Percentiles rank a stretch among this genome's conserved stretches.
Conservation (phyloP, 2,797 vertebrate genomes). For the Typhlichthys subterraneus region DNA sequence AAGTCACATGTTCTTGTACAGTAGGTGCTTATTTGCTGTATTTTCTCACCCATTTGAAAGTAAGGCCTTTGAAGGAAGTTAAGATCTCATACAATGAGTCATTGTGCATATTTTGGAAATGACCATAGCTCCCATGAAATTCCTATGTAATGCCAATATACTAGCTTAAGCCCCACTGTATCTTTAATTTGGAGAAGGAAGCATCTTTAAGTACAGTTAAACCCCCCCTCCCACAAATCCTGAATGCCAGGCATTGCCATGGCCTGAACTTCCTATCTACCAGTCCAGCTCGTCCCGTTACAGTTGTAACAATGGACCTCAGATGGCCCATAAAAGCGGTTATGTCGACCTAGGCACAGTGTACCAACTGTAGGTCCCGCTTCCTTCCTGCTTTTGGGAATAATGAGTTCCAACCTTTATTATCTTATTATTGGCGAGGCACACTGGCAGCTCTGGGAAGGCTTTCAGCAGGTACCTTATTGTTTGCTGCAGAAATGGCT, state of each 20-base stretch:
- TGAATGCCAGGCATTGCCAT: conserved; percentile 51
- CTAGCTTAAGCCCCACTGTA: neutral
- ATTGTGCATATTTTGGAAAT: conserved; percentile 44
- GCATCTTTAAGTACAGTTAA: conserved; percentile 43
- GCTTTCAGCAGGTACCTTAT: conserved; percentile 52
- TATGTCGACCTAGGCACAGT: conserved; percentile 62
- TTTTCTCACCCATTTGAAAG: conserved; percentile 12
- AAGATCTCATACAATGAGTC: conserved; percentile 29
- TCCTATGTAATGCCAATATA: conserved; percentile 31
- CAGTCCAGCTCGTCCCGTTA: conserved; percentile 58
- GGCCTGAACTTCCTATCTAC: conserved; percentile 63
- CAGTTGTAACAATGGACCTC: conserved; percentile 72
- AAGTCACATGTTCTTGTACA: neutral
- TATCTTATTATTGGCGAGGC: conserved; percentile 66
- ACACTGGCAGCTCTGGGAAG: conserved; percentile 68
- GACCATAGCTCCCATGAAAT: conserved; percentile 42
- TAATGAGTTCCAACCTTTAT: conserved; percentile 70
- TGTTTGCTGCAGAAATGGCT: conserved; percentile 53
- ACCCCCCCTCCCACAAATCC: conserved; percentile 41
- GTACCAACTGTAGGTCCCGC: conserved; percentile 64
- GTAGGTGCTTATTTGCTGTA: neutral
- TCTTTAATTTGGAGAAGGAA: conserved; percentile 51
- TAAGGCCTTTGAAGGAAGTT: conserved; percentile 22
- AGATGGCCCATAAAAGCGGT: conserved; percentile 63
- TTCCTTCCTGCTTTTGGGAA: conserved; percentile 76